phyloP scores from a whole-genome alignment of 2,888 invertebrate genomes.

The Encarsia formosa region DNA sequence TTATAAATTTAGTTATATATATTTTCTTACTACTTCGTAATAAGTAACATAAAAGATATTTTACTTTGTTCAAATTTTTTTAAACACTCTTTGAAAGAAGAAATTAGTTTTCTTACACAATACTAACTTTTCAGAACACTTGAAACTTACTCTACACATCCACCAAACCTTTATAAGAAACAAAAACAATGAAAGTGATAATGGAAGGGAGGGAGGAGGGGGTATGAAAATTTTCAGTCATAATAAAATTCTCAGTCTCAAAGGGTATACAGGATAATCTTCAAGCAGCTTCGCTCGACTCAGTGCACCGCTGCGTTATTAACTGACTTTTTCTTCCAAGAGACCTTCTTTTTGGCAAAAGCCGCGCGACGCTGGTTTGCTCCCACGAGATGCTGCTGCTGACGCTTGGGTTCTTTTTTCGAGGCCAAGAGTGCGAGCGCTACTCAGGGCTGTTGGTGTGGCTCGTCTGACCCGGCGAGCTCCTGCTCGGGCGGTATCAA shows the following conservation, averaged over 20 bases:
- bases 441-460: slow-evolving; percentile 26
- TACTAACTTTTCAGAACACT: too few species aligned
- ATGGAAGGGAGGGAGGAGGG: not conserved
- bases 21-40: too few species aligned
- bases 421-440: slow-evolving; percentile 12
- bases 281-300: too few species aligned
- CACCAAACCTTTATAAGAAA: too few species aligned
- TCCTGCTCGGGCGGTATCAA: slow-evolving; percentile 21
- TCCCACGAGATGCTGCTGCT: slow-evolving; percentile 5
- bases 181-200: too few species aligned
- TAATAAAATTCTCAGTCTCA: slow-evolving; percentile 10
- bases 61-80: too few species aligned
- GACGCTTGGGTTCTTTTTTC: slow-evolving; percentile 13
- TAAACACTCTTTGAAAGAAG: too few species aligned
- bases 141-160: too few species aligned
- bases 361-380: slow-evolving; percentile 12
- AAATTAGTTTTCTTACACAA: too few species aligned
- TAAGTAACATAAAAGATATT: too few species aligned
- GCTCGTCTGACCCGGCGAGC: slow-evolving; percentile 17
- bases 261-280: too few species aligned
- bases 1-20: too few species aligned
- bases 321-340: slow-evolving; percentile 23
- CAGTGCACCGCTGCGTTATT: slow-evolving; percentile 10
- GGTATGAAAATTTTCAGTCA: slow-evolving; percentile 10
- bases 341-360: slow-evolving; percentile 20